These are phyloP conservation scores for Zoanthus solanderi DNA, from an alignment of 92 coral and sea anemone species.

Conservation along the genomic window DNA sequence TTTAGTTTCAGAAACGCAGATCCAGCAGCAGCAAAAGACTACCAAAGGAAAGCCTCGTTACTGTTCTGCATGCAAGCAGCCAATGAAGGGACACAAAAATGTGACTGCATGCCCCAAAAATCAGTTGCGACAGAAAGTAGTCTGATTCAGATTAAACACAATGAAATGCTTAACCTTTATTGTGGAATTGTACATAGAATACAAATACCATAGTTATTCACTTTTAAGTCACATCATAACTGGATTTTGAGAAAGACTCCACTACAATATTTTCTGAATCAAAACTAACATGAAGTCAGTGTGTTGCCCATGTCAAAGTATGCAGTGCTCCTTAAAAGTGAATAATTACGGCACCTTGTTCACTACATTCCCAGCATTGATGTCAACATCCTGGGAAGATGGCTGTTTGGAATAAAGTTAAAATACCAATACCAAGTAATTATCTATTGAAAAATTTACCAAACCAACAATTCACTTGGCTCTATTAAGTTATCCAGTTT, in stretches of 20 bases:
- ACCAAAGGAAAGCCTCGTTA: slow-evolving; percentile 39
- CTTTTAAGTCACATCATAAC: background rate
- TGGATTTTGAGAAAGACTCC: background rate
- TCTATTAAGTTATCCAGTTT: background rate
- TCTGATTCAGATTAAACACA: background rate
- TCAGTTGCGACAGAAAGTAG: slow-evolving; percentile 18
- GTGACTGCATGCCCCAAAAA: slow-evolving; percentile 65
- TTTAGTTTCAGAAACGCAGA: slow-evolving; percentile 46
- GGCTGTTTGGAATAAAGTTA: slow-evolving; percentile 6
- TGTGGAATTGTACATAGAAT: background rate
- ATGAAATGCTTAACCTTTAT: background rate
- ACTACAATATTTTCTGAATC: background rate
- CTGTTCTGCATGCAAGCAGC: slow-evolving; percentile 10
- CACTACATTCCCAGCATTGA: slow-evolving; percentile 18
- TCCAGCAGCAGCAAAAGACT: slow-evolving; percentile 57
- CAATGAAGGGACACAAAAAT: slow-evolving; percentile 64
- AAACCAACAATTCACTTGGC: background rate
- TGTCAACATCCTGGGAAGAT: slow-evolving; percentile 27
- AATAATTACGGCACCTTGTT: slow-evolving; percentile 13
- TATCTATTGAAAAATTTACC: background rate
- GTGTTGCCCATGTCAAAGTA: slow-evolving; percentile 8
- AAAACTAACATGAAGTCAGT: background rate
- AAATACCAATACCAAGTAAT: background rate
- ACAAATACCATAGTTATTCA: background rate
- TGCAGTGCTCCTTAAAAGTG: background rate